These are phyloP conservation scores for Meliscaeva auricollis DNA, from an alignment of 2,888 invertebrate genomes.

Conservation along the genomic window DNA sequence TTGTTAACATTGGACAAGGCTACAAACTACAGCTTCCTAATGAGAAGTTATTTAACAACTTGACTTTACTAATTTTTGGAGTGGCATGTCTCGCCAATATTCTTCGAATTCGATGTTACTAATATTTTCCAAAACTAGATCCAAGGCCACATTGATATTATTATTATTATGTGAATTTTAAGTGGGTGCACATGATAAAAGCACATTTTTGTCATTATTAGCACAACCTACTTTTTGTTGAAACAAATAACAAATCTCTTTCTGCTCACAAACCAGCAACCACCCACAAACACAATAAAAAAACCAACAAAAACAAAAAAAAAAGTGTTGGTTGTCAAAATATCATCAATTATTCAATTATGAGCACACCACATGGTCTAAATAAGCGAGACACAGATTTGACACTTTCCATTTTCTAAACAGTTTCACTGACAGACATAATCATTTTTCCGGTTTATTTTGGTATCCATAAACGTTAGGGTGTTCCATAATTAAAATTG, in stretches of 20 bases:
- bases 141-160: too few species aligned
- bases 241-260: background rate
- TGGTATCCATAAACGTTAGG: slow-evolving; percentile 40
- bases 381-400: slow-evolving; percentile 39
- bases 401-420: slow-evolving; percentile 49
- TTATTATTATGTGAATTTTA: too few species aligned
- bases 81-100: too few species aligned
- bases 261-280: background rate
- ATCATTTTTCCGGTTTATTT: slow-evolving; percentile 40
- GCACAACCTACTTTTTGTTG: background rate
- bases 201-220: background rate
- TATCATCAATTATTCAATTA: slow-evolving; percentile 52
- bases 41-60: too few species aligned
- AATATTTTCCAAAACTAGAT: too few species aligned
- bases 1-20: too few species aligned
- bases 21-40: too few species aligned
- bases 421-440: slow-evolving; percentile 36
- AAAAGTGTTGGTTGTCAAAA: slow-evolving; percentile 16
- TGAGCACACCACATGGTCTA: background rate
- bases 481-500: slow-evolving; percentile 66
- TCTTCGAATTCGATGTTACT: too few species aligned
- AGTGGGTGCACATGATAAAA: background rate
- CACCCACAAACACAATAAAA: background rate
- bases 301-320: background rate
- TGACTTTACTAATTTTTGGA: too few species aligned